Conservation (phyloP, 2,888 invertebrate species). For the Nysson spinosus region DNA sequence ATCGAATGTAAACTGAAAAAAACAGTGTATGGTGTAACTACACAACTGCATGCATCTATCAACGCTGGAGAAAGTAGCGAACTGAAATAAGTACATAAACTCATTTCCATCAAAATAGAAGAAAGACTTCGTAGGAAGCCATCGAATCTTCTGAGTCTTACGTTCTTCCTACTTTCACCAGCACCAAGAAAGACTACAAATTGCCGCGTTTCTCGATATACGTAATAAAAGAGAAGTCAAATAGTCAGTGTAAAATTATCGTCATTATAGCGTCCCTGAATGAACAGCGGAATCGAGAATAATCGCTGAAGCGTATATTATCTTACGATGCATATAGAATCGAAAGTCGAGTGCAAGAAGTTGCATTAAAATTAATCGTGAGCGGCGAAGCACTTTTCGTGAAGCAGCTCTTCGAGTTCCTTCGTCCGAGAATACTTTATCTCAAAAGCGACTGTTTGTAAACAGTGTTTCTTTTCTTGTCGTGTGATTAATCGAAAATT, state of each 20-base stretch:
- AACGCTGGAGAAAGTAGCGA: slow-evolving; percentile 40
- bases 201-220: slow-evolving; percentile 3
- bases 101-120: neutral
- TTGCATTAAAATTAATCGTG: slow-evolving; percentile 20
- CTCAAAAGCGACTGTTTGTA: slow-evolving; percentile 33
- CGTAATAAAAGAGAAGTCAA: neutral
- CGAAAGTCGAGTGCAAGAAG: slow-evolving; percentile 12
- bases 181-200: slow-evolving; percentile 7
- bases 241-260: too few species aligned
- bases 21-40: slow-evolving; percentile 21
- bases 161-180: slow-evolving; percentile 38
- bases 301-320: neutral
- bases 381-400: slow-evolving; percentile 30
- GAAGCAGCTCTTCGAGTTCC: slow-evolving; percentile 27
- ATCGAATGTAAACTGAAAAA: slow-evolving; percentile 13
- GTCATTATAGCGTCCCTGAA: neutral
- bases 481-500: slow-evolving; percentile 47
- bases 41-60: slow-evolving; percentile 42
- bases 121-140: too few species aligned
- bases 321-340: neutral
- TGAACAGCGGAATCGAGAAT: neutral
- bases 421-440: slow-evolving; percentile 16
- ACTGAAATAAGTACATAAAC: neutral
- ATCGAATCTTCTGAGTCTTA: too few species aligned
- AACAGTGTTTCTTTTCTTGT: slow-evolving; percentile 31